Base-by-base conservation (phyloP, 92 coral and sea anemone species). In the Blastomussa wellsi region DNA sequence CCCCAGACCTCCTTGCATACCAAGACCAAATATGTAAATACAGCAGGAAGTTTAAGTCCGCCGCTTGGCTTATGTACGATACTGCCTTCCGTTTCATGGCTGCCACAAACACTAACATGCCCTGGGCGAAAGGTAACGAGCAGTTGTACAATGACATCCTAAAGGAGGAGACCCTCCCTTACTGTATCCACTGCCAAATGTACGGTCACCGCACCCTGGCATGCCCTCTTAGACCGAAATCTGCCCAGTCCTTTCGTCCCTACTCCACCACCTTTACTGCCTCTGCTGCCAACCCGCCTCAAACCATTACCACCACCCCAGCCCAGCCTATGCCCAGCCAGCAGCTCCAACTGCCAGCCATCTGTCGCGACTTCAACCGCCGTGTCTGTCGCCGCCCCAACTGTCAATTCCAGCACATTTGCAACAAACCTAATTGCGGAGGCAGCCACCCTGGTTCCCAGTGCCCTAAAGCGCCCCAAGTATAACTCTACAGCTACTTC, bases 1-100 rank as follows among this genome's bases (percentile, higher is more conserved):
- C 79, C 79, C 79, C 79, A 76, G 79, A 76, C 79, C 79, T 76
- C 65, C 64, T 76, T 24, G 41, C 64, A 1, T 76, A 76, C 65
- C 79, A 76, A 8, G 79, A 26, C 64, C 79, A 47, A 29, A 48
- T 76, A 2, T 48, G 79, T 38, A 76, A 76, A 15, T 76, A 47
- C 29, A 76, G 62, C 79, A 10, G 79, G 39, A 76, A 76, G n/a
- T 76, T 76, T 16, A 76, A 76, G 48, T 7, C 79, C 0, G 31
- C 79, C 0, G 79, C 79, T 64, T 76, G 65, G 79, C 79, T 76
- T 31, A 76, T 76, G 62, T 24, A 37, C 52, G 77, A 39, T 31
- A 73, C 77, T 7, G 77, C 72, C 38, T 67, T 67, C 12, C 72
- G 17, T 5, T 29, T 28, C 72, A 67, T 67, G 37, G 72, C 72